A percentile compares a stretch with the other conserved stretches of the same genome.
Evolutionary conservation across 2,113 vertebrate species (phyloP).

Genomic region (Corythornis madagascariensis): DNA sequence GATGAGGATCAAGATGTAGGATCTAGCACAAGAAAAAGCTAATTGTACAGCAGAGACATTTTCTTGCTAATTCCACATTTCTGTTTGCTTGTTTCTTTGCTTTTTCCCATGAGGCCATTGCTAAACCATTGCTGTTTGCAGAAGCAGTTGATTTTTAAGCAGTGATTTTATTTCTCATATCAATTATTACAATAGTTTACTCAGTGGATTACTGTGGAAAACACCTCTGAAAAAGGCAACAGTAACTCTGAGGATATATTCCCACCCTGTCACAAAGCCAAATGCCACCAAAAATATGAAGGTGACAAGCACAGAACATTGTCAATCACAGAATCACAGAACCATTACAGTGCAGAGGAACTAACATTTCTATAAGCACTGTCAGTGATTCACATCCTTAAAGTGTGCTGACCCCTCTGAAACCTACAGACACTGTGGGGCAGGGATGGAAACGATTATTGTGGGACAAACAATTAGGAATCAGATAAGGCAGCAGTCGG

Average conservation of each 20-base stretch:
- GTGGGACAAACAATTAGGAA: neutral
- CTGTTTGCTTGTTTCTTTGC: neutral
- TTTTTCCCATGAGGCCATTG: neutral
- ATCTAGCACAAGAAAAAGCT: neutral
- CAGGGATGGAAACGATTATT: neutral
- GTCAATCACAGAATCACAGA: neutral
- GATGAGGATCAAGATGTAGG: neutral
- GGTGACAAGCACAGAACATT: neutral
- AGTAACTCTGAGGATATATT: neutral
- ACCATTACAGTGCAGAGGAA: neutral
- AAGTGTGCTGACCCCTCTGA: neutral
- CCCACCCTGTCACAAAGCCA: neutral
- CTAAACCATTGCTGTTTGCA: neutral
- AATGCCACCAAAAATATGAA: neutral
- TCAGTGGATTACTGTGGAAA: neutral
- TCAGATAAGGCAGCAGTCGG: neutral
- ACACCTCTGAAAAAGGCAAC: neutral
- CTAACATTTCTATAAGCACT: neutral
- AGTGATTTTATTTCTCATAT: neutral
- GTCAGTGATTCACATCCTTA: neutral
- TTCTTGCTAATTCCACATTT: neutral
- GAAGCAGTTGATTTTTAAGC: neutral
- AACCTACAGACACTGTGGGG: neutral
- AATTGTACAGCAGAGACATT: neutral
- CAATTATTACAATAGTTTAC: neutral